Percentiles rank a stretch among this genome's conserved stretches.
Evolutionary conservation across 2,888 invertebrate genomes (phyloP).

Genomic region (Congeria kusceri): DNA sequence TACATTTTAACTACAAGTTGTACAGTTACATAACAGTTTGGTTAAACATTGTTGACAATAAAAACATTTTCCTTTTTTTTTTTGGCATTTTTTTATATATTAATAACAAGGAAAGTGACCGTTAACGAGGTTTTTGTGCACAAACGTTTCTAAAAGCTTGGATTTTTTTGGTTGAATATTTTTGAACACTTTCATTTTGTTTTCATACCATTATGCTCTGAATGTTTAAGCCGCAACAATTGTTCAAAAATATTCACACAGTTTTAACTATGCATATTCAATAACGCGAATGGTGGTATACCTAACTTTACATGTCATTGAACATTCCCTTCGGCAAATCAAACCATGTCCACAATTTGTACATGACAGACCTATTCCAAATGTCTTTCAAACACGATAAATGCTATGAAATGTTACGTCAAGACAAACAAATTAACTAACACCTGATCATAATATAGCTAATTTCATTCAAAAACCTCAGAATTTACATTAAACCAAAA

Average conservation of each 20-base stretch:
- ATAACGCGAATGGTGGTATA: not conserved
- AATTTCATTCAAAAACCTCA: too few species aligned
- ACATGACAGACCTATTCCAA: not conserved
- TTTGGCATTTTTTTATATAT: constrained; percentile 24
- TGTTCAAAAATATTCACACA: constrained; percentile 54
- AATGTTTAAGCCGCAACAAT: constrained; percentile 3
- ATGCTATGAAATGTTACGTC: too few species aligned
- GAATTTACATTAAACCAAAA: too few species aligned
- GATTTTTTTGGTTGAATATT: constrained; percentile 60
- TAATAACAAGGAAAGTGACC: constrained; percentile 6
- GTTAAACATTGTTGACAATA: not conserved
- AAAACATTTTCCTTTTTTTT: constrained; percentile 43
- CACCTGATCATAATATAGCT: too few species aligned
- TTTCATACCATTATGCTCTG: too few species aligned
- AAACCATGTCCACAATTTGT: constrained; percentile 1
- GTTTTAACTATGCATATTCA: constrained; percentile 10
- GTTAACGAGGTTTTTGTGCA: not conserved
- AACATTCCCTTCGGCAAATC: not conserved
- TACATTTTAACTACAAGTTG: too few species aligned
- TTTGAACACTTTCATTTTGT: constrained; percentile 43
- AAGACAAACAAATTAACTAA: too few species aligned
- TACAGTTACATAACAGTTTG: not conserved
- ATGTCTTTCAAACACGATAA: not conserved
- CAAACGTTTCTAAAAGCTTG: constrained; percentile 23
- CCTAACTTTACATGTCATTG: too few species aligned